Conservation (phyloP, 1,140 invertebrate genomes). For the Drosophila tropicalis region DNA sequence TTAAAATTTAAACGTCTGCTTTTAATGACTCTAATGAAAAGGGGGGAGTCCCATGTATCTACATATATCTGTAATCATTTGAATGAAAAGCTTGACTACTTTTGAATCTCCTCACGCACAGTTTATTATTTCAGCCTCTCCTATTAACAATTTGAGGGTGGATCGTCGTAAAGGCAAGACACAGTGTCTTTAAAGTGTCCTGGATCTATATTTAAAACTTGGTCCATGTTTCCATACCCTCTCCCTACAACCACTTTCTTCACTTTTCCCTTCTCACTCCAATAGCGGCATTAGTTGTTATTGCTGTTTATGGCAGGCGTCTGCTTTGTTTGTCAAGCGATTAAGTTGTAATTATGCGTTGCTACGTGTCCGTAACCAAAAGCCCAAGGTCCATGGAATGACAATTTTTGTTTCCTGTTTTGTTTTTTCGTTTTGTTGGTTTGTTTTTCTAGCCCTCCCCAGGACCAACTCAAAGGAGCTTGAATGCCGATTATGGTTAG, state of each 20-base stretch:
- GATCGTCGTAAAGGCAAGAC: slow-evolving; percentile 54
- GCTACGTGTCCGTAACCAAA: slow-evolving; percentile 60
- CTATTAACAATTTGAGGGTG: slow-evolving; percentile 71
- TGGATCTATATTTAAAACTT: slow-evolving; percentile 69
- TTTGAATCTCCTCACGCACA: slow-evolving; percentile 7
- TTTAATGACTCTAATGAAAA: not conserved
- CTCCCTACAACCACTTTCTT: not conserved
- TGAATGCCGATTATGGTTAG: slow-evolving; percentile 59
- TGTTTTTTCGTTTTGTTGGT: not conserved
- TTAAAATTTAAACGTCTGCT: too few relatives aligned
- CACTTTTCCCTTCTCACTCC: not conserved
- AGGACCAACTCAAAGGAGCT: slow-evolving; percentile 24
- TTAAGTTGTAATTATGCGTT: slow-evolving; percentile 79
- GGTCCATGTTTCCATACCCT: slow-evolving; percentile 28
- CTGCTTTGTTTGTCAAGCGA: slow-evolving; percentile 77
- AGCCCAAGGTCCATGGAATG: slow-evolving; percentile 17
- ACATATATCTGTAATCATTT: not conserved
- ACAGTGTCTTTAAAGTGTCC: slow-evolving; percentile 64
- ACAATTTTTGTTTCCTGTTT: slow-evolving; percentile 13
- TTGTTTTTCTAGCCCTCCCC: not conserved
- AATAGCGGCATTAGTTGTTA: slow-evolving; percentile 35
- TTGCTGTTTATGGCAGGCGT: slow-evolving; percentile 65
- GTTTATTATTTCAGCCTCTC: slow-evolving; percentile 36
- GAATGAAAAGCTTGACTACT: not conserved
- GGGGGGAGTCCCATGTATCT: not conserved